Base-by-base conservation (phyloP, 2,113 vertebrate species). In the Nicator chloris region DNA sequence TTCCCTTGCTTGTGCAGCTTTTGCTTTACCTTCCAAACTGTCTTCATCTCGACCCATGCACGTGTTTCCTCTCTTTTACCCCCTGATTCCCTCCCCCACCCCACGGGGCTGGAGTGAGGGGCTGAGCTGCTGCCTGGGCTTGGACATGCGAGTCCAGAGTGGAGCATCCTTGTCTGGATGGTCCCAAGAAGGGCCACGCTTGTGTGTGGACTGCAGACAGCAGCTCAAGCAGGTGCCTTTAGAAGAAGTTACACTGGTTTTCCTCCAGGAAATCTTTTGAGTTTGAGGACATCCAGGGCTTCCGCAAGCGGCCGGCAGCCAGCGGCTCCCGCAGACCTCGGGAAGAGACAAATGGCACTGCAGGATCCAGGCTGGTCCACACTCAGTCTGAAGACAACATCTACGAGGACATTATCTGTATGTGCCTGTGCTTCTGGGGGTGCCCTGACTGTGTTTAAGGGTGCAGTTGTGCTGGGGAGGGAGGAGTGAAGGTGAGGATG, bases 371-470 rank as follows among this genome's bases (percentile, higher is more conserved):
- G 88, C 98, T 99, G 23, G 97, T 98, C 97, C 98, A 97, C 90
- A 98, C 99, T 14, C 98, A 98, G 77, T 99, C 99, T 59, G 98
- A 99, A 33, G 99, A 99, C 97, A 99, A 99, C 94, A 98, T 99
- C 96, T 99, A 99, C 31, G 99, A 99, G 96, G 99, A 99, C 97
- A 98, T 99, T n/a, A 96, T 99, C 93, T 98, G 99, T 99, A 98
- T 94, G 99, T 99, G 56, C 75, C 80, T 26, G 75, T 63, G 77
- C 64, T 91, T 51, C 90, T 95, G 56, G 22, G 89, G 79, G 22
- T 47, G 47, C 9, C 3, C 82, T 85, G 15, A 0, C 26, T 54
- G 49, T 85, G 7, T 33, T 53, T 33, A 6, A 60, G 85, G 82
- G 95, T 59, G 47, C 40, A 60, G 1, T 40, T 50, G n/a, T 57